These are phyloP conservation scores for Ypsolopha scabrella DNA, from an alignment of 2,888 invertebrate species.

Conservation along the genomic window DNA sequence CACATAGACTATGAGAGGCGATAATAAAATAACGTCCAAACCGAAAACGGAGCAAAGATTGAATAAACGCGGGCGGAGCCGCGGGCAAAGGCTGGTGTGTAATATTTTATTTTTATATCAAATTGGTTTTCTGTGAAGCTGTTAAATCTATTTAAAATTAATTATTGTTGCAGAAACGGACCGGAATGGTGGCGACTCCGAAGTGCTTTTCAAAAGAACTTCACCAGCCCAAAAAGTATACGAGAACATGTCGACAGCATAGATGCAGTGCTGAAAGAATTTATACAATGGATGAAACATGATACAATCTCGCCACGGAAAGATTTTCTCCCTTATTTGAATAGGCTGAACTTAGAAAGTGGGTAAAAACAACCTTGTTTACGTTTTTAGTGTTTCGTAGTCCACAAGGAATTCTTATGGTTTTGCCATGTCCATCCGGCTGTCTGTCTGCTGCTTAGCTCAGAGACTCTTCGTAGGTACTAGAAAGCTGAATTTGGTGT, in stretches of 20 bases:
- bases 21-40: no score
- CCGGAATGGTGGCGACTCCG: constrained; percentile 84
- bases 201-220: constrained; percentile 82
- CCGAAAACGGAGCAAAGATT: no score
- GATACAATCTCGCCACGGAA: constrained; percentile 21
- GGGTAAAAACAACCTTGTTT: constrained; percentile 26
- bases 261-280: constrained; percentile 75
- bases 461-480: no score
- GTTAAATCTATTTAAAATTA: not conserved
- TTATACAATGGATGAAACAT: constrained; percentile 62
- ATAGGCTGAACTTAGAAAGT: constrained; percentile 85
- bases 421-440: not conserved
- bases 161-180: constrained; percentile 76
- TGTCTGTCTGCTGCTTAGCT: not conserved
- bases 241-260: constrained; percentile 73
- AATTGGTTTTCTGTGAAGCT: no score
- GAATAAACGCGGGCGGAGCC: no score
- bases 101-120: no score
- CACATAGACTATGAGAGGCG: no score
- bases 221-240: constrained; percentile 80
- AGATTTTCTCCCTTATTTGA: constrained; percentile 78
- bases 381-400: no score
- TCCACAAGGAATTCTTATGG: no score
- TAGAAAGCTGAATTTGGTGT: no score
- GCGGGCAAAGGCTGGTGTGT: no score